These are phyloP conservation scores for Acropternis orthonyx DNA, from an alignment of 2,797 vertebrate genomes.

Conservation along the genomic window DNA sequence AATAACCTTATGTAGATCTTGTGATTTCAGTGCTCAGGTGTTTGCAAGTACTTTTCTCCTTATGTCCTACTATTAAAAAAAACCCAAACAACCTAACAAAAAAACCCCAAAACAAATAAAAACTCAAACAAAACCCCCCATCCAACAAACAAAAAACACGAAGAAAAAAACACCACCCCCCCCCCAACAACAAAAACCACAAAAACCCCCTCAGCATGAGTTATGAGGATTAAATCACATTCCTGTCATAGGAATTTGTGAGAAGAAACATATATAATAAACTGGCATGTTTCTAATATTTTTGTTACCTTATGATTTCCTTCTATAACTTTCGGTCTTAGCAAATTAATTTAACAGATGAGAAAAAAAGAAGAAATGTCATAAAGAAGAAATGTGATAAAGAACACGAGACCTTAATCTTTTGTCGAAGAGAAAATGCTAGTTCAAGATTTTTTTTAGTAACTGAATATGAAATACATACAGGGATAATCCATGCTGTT, in stretches of 20 bases:
- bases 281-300: background rate
- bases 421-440: background rate
- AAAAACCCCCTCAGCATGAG: background rate
- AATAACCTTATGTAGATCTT: background rate
- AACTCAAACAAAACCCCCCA: fast-evolving
- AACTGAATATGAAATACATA: background rate
- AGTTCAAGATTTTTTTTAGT: background rate
- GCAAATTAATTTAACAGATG: background rate
- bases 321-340: background rate
- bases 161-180: too few relatives aligned
- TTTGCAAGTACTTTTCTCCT: background rate
- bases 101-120: background rate
- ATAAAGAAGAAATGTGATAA: background rate
- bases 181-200: background rate
- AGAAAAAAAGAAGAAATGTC: background rate
- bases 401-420: background rate
- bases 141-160: background rate
- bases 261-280: background rate
- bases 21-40: background rate
- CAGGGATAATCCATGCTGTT: background rate
- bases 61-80: background rate
- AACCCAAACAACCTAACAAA: background rate
- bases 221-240: background rate
- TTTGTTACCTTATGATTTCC: background rate
- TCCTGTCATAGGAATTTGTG: background rate